These are phyloP conservation scores for Trigoniulus corallinus DNA, from an alignment of 1,140 invertebrate genomes.

Conservation along the genomic window DNA sequence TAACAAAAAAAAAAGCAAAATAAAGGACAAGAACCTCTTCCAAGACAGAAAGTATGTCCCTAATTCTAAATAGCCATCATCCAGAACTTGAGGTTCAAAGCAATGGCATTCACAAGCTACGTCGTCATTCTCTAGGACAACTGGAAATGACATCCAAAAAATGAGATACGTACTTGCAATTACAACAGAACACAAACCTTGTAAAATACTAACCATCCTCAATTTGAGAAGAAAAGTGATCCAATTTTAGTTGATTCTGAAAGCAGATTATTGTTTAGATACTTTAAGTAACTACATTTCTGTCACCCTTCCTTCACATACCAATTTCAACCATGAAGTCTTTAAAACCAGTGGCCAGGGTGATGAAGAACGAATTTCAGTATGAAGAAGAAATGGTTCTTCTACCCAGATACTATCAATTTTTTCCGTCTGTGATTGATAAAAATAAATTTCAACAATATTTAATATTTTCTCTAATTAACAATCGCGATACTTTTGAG, in stretches of 20 bases:
- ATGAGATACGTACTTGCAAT: conserved; percentile 13
- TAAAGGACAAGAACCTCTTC: neutral
- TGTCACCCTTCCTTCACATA: neutral
- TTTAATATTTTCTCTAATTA: neutral
- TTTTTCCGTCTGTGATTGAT: neutral
- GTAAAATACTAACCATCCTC: neutral
- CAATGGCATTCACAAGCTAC: neutral
- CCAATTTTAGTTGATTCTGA: neutral
- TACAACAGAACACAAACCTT: no score
- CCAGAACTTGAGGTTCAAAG: conserved; percentile 1
- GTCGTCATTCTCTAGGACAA: neutral
- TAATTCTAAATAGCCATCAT: neutral
- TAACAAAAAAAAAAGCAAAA: no score
- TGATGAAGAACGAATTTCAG: neutral
- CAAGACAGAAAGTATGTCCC: neutral
- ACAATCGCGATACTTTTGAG: conserved; percentile 14
- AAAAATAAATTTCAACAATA: conserved; percentile 2
- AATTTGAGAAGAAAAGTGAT: neutral
- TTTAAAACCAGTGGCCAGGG: neutral
- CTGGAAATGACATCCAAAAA: conserved; percentile 17
- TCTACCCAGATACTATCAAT: conserved; percentile 8
- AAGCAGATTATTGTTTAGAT: no score
- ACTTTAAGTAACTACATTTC: no score
- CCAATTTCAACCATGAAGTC: neutral
- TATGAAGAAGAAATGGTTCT: conserved; percentile 12